Percentiles rank a stretch among this genome's conserved stretches.
Evolutionary conservation across 1,140 invertebrate genomes (phyloP).

Genomic region (Brachionus manjavacas): DNA sequence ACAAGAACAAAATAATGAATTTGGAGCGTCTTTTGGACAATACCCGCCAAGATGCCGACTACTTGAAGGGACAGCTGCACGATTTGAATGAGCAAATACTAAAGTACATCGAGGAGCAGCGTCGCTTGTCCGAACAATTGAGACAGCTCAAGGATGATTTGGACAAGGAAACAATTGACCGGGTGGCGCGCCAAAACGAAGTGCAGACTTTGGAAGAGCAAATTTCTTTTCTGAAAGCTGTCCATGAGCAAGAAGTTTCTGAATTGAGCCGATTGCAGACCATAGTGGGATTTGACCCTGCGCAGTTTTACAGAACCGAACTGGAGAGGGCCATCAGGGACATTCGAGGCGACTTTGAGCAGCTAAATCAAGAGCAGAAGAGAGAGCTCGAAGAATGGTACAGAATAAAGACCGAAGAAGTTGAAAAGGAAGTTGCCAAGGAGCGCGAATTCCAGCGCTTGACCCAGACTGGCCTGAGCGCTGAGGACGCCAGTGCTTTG

Average conservation of each 20-base stretch:
- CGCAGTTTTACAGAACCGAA: conserved; percentile 34
- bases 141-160: conserved; percentile 39
- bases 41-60: not conserved
- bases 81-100: conserved; percentile 33
- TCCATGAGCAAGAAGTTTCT: conserved; percentile 36
- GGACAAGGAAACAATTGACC: conserved; percentile 31
- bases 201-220: conserved; percentile 42
- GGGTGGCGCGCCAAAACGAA: conserved; percentile 37
- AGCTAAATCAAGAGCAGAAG: conserved; percentile 24
- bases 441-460: conserved; percentile 26
- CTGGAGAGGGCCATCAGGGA: conserved; percentile 31
- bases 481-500: not conserved
- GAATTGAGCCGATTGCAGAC: conserved; percentile 31
- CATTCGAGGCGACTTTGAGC: conserved; percentile 36
- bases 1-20: conserved; percentile 17
- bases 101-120: conserved; percentile 4
- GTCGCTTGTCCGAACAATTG: conserved; percentile 27
- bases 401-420: conserved; percentile 40
- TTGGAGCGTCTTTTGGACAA: conserved; percentile 6
- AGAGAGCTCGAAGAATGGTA: conserved; percentile 41
- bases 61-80: not conserved
- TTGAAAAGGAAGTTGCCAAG: not conserved
- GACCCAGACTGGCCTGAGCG: not conserved
- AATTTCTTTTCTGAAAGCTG: conserved; percentile 34
- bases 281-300: conserved; percentile 32